Conservation (phyloP, 2,797 vertebrate genomes). For the Pteronotus mesoamericanus region DNA sequence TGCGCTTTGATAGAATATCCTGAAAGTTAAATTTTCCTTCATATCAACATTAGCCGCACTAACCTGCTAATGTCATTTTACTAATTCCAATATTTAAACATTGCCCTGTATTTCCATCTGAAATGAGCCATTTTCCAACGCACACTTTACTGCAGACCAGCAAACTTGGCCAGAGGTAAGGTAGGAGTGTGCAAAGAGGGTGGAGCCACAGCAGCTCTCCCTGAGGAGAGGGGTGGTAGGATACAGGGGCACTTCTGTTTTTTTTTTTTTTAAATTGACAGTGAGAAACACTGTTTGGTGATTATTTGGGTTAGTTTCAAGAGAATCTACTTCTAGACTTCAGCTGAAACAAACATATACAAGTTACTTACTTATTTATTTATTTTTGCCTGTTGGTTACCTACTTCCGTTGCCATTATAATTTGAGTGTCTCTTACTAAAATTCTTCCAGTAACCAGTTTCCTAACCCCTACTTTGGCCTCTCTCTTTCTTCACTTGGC, state of each 20-base stretch:
- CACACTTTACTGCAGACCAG: neutral
- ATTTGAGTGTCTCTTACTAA: neutral
- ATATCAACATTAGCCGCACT: neutral
- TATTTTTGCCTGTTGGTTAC: neutral
- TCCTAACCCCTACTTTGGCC: neutral
- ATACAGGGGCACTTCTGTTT: too few species aligned
- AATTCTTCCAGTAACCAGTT: neutral
- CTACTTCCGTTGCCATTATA: neutral
- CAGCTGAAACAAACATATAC: neutral
- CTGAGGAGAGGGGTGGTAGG: neutral
- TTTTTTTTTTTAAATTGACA: neutral
- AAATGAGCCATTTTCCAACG: neutral
- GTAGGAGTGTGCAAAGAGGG: neutral
- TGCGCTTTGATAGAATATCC: neutral
- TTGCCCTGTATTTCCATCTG: neutral
- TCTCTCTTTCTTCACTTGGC: neutral
- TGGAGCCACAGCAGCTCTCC: neutral
- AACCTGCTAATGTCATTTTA: neutral
- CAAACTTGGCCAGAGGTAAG: neutral
- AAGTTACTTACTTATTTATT: too few species aligned
- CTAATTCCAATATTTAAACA: neutral
- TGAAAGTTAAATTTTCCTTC: neutral
- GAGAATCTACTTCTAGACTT: neutral
- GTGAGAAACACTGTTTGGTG: neutral
- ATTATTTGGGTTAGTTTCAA: neutral